Evolutionary conservation across 1,140 invertebrate genomes (phyloP).

Genomic region (Lithobius niger): DNA sequence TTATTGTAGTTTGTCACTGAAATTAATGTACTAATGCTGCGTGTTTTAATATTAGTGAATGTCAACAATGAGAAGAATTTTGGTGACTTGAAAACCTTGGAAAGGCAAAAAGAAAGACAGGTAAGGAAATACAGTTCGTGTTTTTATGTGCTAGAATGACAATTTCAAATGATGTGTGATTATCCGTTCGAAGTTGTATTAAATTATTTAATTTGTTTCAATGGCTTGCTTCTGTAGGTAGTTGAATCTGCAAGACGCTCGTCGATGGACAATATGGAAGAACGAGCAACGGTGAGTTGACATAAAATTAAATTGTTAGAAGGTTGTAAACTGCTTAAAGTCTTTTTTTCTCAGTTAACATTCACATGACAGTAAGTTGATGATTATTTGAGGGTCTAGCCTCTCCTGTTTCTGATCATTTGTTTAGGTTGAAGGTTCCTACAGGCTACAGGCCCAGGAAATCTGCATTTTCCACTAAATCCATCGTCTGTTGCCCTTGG

Average conservation of each 20-base stretch:
- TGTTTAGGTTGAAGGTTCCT: background rate
- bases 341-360: constrained; percentile 11
- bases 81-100: constrained; percentile 80
- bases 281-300: constrained; percentile 27
- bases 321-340: constrained; percentile 6
- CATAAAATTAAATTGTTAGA: too few species aligned
- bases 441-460: too few species aligned
- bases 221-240: constrained; percentile 30
- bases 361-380: too few species aligned
- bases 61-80: constrained; percentile 68
- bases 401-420: too few species aligned
- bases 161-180: background rate
- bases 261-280: constrained; percentile 29
- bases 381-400: too few species aligned
- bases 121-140: background rate
- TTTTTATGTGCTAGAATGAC: background rate
- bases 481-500: too few species aligned
- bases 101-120: constrained; percentile 68
- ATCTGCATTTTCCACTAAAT: too few species aligned
- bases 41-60: constrained; percentile 48
- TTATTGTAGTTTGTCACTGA: constrained; percentile 11
- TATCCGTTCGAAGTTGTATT: too few species aligned
- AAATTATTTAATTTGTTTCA: background rate
- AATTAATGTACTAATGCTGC: background rate
- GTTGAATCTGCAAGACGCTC: constrained; percentile 57